Evolutionary conservation across 2,888 invertebrate genomes (phyloP).

Genomic region (Zelleria hepariella): DNA sequence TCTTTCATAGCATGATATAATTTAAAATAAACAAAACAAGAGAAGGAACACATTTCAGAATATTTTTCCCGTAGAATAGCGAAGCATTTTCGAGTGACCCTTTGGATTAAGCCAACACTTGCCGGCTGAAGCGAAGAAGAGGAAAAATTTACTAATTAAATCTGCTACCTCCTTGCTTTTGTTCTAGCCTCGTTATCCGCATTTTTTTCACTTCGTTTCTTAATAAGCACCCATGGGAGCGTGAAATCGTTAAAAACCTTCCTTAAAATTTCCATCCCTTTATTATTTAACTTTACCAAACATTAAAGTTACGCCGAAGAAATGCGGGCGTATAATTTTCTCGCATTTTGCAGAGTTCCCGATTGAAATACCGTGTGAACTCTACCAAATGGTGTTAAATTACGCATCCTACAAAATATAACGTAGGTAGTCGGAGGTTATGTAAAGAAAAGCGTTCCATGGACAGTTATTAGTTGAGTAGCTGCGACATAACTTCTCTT

Average conservation of each 20-base stretch:
- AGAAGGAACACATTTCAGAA: neutral
- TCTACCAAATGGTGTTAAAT: neutral
- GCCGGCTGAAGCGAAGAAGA: neutral
- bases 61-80: neutral
- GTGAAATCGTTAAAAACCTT: neutral
- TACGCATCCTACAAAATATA: neutral
- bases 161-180: constrained; percentile 1
- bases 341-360: neutral
- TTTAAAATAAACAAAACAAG: neutral
- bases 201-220: neutral
- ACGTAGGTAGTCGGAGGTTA: neutral
- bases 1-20: neutral
- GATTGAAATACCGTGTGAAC: neutral
- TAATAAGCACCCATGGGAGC: neutral
- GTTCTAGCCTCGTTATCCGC: neutral
- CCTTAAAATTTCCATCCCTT: neutral
- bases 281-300: neutral
- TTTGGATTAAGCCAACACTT: neutral
- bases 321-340: neutral
- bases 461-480: neutral
- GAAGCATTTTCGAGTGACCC: neutral
- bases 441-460: neutral
- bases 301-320: neutral
- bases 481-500: neutral
- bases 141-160: neutral